These are phyloP conservation scores for Linepithema humile DNA, from an alignment of 1,140 invertebrate genomes.

Conservation along the genomic window DNA sequence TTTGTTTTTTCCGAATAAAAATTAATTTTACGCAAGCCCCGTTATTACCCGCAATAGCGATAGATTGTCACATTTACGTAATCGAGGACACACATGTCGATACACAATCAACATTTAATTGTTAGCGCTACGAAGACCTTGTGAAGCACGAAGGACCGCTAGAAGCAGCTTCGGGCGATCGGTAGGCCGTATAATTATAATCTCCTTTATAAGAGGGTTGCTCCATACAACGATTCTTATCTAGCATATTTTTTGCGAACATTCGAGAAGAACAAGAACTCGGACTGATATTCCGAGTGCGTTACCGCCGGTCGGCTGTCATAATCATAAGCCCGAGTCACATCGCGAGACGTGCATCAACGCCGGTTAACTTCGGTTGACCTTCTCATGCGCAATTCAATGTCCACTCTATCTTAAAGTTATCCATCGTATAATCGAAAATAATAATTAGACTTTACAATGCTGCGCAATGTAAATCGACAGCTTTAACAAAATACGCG, in stretches of 20 bases:
- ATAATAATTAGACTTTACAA: neutral
- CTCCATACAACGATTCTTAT: neutral
- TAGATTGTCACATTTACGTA: neutral
- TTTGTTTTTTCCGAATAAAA: conserved; percentile 5
- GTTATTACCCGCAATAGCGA: neutral
- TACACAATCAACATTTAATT: conserved; percentile 23
- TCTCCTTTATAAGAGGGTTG: neutral
- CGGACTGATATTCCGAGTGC: neutral
- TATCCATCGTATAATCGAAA: neutral
- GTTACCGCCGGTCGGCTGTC: neutral
- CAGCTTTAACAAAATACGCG: too few relatives aligned
- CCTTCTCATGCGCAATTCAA: neutral
- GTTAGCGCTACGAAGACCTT: neutral
- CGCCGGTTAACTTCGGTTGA: conserved; percentile 11
- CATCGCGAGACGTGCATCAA: neutral
- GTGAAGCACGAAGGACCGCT: neutral
- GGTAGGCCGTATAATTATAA: conserved; percentile 18
- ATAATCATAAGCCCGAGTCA: neutral
- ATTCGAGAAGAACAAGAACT: neutral
- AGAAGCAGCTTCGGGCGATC: conserved; percentile 3
- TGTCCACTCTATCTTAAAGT: neutral
- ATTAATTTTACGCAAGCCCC: neutral
- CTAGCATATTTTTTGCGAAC: neutral
- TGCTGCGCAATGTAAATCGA: neutral
- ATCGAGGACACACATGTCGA: neutral